Base-by-base conservation (phyloP, 2,797 vertebrate species). In the Anguilla megastoma region DNA sequence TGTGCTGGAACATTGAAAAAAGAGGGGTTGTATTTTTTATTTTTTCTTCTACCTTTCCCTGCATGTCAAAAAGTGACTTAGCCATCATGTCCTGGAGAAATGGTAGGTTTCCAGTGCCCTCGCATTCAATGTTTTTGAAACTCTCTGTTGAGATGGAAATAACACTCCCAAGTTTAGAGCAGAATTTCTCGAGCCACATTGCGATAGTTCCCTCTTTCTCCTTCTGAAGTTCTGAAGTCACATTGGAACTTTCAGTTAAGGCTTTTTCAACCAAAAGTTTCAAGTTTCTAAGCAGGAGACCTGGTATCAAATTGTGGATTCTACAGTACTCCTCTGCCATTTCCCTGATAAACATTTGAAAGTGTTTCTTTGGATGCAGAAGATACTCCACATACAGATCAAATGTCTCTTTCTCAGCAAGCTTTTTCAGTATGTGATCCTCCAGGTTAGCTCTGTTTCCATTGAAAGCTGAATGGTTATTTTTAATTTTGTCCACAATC, bases 331-430 rank as follows among this genome's bases (percentile, higher is more conserved):
- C 69, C 36, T 27, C 0, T 16, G 93, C 91, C 2, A 0, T 0
- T 0, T 0, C 84, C 86, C 69, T 0, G 9, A 93, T 92, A 50
- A 93, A 95, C 0, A 0, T 33, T 5, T 21, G n/a, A 7, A 93
- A 91, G 85, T 91, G 93, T 0, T 2, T 0, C 66, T 27, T 0
- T 54, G 94, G 88, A 3, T 0, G 0, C 0, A 0, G 0, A 27
- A 96, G 2, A 85, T 94, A 95, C 0, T 45, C 0, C 21, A 5
- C 83, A 50, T 92, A 95, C 0, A 92, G 6, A 16, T 91, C 88
- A 93, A 94, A 95, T 0, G 92, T 87, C 88, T 95, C 92, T 56
- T 93, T 24, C 87, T 94, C 0, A 66, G 93, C 94, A 83, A 95
- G 60, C 54, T 90, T 86, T n/a, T 50, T 91, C 85, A 95, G 91